phyloP scores from a whole-genome alignment of 2,113 vertebrate species.

The Thunnus thynnus region DNA sequence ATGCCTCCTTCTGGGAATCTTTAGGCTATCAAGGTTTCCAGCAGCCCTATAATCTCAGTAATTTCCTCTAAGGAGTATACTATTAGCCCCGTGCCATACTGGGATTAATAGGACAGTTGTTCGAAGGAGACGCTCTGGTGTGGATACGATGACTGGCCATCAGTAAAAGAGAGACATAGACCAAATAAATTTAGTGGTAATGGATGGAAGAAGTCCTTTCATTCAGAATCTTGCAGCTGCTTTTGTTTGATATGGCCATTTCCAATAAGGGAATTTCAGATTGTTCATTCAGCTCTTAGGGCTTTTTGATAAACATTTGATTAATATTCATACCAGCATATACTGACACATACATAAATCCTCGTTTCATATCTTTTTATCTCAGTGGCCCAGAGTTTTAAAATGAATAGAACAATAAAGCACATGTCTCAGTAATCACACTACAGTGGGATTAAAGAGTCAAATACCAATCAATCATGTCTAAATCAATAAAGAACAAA shows the following conservation, averaged over 20 bases:
- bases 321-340: conserved; percentile 28
- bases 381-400: neutral
- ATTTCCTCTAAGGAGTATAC: neutral
- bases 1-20: neutral
- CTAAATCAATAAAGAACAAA: neutral
- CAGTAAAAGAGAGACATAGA: neutral
- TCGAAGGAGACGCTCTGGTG: no score
- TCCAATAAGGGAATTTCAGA: conserved; percentile 1
- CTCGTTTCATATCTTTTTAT: neutral
- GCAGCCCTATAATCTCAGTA: neutral
- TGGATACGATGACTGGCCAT: neutral
- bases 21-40: neutral
- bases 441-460: conserved; percentile 17
- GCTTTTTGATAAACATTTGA: conserved; percentile 4
- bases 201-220: neutral
- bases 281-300: neutral
- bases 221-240: conserved; percentile 8
- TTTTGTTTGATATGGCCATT: conserved; percentile 3
- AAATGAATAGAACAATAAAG: conserved; percentile 8
- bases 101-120: no score
- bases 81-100: neutral
- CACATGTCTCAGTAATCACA: conserved; percentile 2
- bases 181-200: conserved; percentile 10
- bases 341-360: conserved; percentile 6
- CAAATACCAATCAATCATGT: neutral